Conservation (phyloP, 2,888 invertebrate genomes). For the Ornithoptera priamus region DNA sequence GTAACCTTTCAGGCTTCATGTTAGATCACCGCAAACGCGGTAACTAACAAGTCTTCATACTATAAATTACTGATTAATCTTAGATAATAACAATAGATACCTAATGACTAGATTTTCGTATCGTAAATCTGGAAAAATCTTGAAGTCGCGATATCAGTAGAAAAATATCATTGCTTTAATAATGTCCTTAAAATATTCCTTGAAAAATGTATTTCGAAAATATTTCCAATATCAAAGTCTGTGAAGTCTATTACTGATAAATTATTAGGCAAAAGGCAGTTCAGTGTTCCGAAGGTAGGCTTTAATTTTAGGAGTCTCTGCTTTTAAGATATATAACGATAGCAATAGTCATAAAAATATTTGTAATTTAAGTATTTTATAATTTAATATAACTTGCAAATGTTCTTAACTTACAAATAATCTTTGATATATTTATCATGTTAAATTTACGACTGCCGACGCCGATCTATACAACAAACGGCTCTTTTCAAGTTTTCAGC, state of each 20-base stretch:
- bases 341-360: no score
- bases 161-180: slow-evolving; percentile 17
- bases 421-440: neutral
- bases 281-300: no score
- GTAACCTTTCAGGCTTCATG: slow-evolving; percentile 64
- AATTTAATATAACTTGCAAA: no score
- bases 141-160: slow-evolving; percentile 37
- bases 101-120: slow-evolving; percentile 55
- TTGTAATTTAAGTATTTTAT: no score
- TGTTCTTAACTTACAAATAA: no score
- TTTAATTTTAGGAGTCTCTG: no score
- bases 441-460: slow-evolving; percentile 63
- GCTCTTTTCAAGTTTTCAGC: slow-evolving; percentile 70
- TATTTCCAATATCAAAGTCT: slow-evolving; percentile 3
- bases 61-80: slow-evolving; percentile 26
- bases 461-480: slow-evolving; percentile 72
- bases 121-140: slow-evolving; percentile 45
- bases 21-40: slow-evolving; percentile 26
- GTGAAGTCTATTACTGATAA: no score
- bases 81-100: slow-evolving; percentile 27
- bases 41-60: slow-evolving; percentile 41
- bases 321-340: no score
- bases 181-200: slow-evolving; percentile 10
- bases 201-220: slow-evolving; percentile 18
- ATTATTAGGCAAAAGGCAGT: no score